Evolutionary conservation across 2,113 vertebrate genomes (phyloP), one percentile per base, ranked within the genome.

Genomic region (Hydrolagus affinis): DNA sequence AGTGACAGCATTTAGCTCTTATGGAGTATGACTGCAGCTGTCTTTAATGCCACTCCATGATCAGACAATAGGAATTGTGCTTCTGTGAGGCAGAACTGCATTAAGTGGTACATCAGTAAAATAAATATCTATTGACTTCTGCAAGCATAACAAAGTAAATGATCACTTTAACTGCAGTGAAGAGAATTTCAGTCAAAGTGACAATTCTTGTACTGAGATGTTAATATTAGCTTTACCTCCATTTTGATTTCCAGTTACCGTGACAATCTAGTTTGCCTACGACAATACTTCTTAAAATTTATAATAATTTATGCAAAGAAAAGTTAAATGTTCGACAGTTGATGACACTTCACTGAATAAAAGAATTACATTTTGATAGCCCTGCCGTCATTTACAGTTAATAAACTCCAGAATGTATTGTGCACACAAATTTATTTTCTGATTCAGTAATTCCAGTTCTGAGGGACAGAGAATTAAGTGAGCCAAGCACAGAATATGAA

Each of bases 301-400:
- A 21, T 62, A 83, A 66, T 66, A 21, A 0, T 19, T 10, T 11
- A 6, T 32, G 12, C 60, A 83, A 83, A 83, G 59, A 25, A 11
- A 15, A 83, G 30, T 66, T 66, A 83, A 17, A 83, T 66, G 64
- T 83, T 83, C 12, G 64, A 9, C 23, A 28, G 9, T 17, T 83
- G 60, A 32, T 8, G 30, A 10, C 60, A 66, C 30, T 66, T 83
- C 14, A 83, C 32, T 28, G 62, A 19, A 64, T 8, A 66, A 30
- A 28, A 32, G 60, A 83, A 66, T 83, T 66, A 32, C 23, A 83
- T 83, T 83, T 83, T 25, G 30, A 66, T 59, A 83, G 77, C 25
- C 77, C 64, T 64, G 64, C 59, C 64, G 77, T 30, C 60, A 66
- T 60, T 66, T 60, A 32, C 30, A 66, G 57, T 8, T 19, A 66